Evolutionary conservation across 2,888 invertebrate genomes (phyloP), one percentile per base, ranked within the genome.

Genomic region (Endomychus coccineus): DNA sequence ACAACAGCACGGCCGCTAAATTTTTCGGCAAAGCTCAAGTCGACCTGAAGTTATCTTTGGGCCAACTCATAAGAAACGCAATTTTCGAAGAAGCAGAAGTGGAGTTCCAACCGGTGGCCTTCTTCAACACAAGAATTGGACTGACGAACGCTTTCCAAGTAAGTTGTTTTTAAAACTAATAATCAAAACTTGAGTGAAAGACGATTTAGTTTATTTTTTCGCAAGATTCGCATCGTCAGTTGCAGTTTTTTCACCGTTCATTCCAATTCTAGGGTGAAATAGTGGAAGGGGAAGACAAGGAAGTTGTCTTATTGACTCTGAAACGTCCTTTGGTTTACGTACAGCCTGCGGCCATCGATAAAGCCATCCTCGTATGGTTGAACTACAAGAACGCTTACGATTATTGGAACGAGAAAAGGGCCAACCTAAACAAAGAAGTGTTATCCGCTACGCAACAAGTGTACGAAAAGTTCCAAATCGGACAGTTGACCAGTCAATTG

Each of bases 301-400:
- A 83, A 64, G 81, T 91, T 14, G 88, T 92, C 4, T 70, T 96
- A 38, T 88, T 98, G 39, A 89, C 87, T 1, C 69, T 98, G 12
- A 89, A 90, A 59, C 74, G 96, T 30, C 98, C 98, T 0, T 74
- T 97, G 45, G 82, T 98, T 44, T 94, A 95, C 68, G 85, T 97
- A 37, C 96, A 97, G 66, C 96, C 97, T 0, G 80, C 91, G 56
- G 97, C 98, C 5, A 87, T 98, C 34, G 98, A 98, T 67, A 94
- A 94, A 71, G 97, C 94, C 9, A 94, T 98, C 48, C 75, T 98
- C 12, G 92, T 98, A 28, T 99, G 98, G 97, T 72, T 98, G 45
- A 97, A 98, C 70, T 98, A 98, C 62, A 96, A 96, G 69, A 97
- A 96, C 66, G 96, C 97, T 0, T 97, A 97, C 61, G 96, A 98